Conservation (phyloP, 2,888 invertebrate genomes). For the Nomada ruficornis region DNA sequence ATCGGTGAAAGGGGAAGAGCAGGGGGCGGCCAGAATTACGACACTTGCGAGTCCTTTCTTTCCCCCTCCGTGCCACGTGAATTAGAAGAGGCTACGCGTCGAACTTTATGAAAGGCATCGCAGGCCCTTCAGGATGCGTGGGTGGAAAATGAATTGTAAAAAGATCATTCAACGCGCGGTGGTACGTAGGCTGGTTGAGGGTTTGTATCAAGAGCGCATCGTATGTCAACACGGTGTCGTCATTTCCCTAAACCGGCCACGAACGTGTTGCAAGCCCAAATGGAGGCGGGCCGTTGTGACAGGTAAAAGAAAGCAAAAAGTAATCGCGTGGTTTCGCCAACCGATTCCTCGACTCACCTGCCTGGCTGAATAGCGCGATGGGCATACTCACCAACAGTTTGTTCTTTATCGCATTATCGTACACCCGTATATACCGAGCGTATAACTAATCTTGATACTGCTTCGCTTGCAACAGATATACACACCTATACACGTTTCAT, state of each 20-base stretch:
- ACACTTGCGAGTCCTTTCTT: conserved; percentile 25
- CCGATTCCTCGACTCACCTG: conserved; percentile 66
- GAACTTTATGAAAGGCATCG: neutral
- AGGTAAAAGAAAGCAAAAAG: conserved; percentile 43
- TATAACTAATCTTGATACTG: conserved; percentile 61
- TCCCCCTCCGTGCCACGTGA: neutral
- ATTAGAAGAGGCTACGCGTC: neutral
- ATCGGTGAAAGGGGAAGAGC: neutral
- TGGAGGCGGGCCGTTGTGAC: conserved; percentile 41
- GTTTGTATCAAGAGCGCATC: conserved; percentile 2
- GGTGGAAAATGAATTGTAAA: conserved; percentile 15
- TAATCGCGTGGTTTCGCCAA: conserved; percentile 59
- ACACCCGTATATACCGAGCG: conserved; percentile 35
- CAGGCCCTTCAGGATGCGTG: neutral
- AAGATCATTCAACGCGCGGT: conserved; percentile 11
- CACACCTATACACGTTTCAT: conserved; percentile 14
- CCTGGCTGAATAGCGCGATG: conserved; percentile 56
- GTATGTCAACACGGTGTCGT: conserved; percentile 6
- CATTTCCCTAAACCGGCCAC: conserved; percentile 15
- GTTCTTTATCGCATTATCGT: conserved; percentile 61
- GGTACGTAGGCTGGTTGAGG: neutral
- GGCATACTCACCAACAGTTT: conserved; percentile 53
- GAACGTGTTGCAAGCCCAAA: conserved; percentile 13
- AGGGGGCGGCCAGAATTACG: conserved; percentile 22
- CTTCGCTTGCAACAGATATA: conserved; percentile 11